These are phyloP conservation scores for Fratercula arctica DNA, from an alignment of 2,797 vertebrate genomes.

Conservation along the genomic window DNA sequence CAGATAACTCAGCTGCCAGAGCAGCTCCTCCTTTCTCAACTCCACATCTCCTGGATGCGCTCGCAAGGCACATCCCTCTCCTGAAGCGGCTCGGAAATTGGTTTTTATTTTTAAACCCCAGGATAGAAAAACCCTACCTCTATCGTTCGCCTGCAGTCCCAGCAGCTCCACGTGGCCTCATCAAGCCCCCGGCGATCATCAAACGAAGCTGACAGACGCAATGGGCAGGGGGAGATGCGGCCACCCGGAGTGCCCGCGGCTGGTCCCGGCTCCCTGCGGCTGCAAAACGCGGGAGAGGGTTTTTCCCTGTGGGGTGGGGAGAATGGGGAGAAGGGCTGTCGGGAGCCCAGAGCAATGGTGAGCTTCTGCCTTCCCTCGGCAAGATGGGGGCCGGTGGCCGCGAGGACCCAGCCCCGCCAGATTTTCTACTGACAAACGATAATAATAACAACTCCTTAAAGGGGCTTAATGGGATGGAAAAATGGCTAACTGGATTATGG, in stretches of 20 bases:
- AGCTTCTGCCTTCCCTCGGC: not conserved
- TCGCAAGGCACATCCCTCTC: not conserved
- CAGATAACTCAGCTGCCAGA: not conserved
- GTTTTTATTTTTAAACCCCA: conserved; percentile 38
- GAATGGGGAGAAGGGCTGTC: not conserved
- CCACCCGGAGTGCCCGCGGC: not conserved
- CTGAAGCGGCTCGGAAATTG: not conserved
- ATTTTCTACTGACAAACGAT: not conserved
- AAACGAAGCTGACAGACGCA: not conserved
- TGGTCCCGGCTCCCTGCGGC: not conserved
- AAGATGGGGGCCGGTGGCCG: not conserved
- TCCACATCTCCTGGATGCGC: not conserved
- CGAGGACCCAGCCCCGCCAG: not conserved
- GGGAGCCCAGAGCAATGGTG: not conserved
- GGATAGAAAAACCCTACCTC: conserved; percentile 37
- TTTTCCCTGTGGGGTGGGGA: not conserved
- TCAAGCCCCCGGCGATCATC: not conserved
- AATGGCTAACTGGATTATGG: not conserved
- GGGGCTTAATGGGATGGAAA: not conserved
- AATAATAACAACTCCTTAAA: not conserved
- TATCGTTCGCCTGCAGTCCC: not conserved
- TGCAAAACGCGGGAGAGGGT: not conserved
- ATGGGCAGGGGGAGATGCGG: not conserved
- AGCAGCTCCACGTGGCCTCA: not conserved
- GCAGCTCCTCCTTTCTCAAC: not conserved